Evolutionary conservation across 2,113 vertebrate species (phyloP).

Genomic region (Mesoclemmys tuberculata): DNA sequence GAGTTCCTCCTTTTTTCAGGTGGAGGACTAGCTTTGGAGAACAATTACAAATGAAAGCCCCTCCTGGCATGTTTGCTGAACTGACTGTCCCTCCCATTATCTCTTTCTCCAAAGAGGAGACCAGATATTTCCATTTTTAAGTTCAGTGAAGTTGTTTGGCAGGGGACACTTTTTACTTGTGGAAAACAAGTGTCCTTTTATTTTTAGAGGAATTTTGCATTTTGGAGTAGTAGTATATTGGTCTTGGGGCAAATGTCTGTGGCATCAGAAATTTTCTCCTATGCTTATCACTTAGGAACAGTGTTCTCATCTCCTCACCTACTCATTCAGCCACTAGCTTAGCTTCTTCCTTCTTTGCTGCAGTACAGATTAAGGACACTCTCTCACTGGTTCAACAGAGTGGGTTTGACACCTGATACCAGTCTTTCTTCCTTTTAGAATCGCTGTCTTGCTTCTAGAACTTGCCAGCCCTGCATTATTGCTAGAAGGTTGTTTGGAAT

Average conservation of each 20-base stretch:
- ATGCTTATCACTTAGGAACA: background rate
- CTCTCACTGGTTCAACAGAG: background rate
- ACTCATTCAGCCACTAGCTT: too few species aligned
- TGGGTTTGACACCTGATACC: background rate
- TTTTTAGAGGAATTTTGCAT: background rate
- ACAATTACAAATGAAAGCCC: background rate
- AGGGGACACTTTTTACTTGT: background rate
- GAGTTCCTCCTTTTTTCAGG: rapidly evolving
- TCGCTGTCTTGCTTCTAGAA: background rate
- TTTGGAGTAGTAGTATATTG: background rate
- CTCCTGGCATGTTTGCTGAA: background rate
- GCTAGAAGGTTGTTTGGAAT: background rate
- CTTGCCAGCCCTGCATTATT: background rate
- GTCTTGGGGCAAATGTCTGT: background rate
- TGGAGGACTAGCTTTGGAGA: background rate
- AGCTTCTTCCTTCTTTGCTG: background rate
- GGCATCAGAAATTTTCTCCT: background rate
- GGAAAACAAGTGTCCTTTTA: background rate
- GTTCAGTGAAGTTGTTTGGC: background rate
- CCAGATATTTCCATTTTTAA: background rate
- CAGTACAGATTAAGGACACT: background rate
- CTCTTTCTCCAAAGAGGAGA: background rate
- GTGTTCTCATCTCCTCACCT: too few species aligned
- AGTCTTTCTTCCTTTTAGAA: background rate
- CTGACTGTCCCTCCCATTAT: background rate